Percentiles rank a stretch among this genome's conserved stretches.
phyloP scores from a whole-genome alignment of 2,888 invertebrate species.

The Lysandra coridon region DNA sequence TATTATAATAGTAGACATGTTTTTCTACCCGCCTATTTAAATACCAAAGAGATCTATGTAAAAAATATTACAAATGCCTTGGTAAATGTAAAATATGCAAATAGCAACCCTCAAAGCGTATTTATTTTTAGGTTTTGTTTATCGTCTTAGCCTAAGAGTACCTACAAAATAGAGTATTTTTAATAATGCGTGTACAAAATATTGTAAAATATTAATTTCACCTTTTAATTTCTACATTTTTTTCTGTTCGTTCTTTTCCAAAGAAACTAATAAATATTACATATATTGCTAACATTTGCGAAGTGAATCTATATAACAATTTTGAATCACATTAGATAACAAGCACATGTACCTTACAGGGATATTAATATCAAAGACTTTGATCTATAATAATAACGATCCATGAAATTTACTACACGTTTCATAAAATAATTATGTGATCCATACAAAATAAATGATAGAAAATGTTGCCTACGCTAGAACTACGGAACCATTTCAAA shows the following conservation, averaged over 20 bases:
- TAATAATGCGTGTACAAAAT: too few relatives aligned
- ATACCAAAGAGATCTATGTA: background rate
- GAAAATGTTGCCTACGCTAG: background rate
- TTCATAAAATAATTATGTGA: background rate
- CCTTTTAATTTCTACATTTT: too few relatives aligned
- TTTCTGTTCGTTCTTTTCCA: too few relatives aligned
- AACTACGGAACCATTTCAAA: background rate
- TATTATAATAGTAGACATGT: background rate
- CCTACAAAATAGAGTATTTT: too few relatives aligned
- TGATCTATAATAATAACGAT: background rate
- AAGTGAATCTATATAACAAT: background rate
- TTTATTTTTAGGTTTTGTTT: background rate
- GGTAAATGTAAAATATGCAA: background rate
- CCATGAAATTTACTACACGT: background rate
- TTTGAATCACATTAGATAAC: conserved; percentile 9
- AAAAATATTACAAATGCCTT: background rate
- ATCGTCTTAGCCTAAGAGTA: background rate
- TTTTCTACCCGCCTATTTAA: background rate
- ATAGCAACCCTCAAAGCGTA: background rate
- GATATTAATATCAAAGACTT: conserved; percentile 23
- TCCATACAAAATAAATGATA: background rate
- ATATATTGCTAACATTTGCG: too few relatives aligned
- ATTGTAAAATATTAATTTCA: too few relatives aligned
- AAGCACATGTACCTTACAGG: conserved; percentile 3
- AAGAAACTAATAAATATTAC: too few relatives aligned